A percentile compares a stretch with the other conserved stretches of the same genome.
phyloP scores from a whole-genome alignment of 1,140 invertebrate species.

The Metopolophium dirhodum region DNA sequence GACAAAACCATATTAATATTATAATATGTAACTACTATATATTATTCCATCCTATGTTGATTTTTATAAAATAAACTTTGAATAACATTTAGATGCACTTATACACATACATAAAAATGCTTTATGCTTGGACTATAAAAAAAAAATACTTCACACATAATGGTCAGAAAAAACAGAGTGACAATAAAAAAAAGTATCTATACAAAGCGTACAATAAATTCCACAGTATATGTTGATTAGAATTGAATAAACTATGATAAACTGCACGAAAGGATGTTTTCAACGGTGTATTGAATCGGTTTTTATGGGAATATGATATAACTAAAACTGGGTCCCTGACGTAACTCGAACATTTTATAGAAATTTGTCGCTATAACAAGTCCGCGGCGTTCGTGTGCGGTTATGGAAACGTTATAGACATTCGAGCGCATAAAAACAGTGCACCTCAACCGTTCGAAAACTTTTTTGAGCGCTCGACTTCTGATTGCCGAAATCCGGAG shows the following conservation, averaged over 20 bases:
- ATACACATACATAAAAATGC: not conserved
- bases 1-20: not conserved
- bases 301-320: conserved; percentile 25
- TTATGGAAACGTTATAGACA: not conserved
- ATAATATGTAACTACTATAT: not conserved
- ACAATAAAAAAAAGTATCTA: not conserved
- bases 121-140: not conserved
- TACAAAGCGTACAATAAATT: not conserved
- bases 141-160: not conserved
- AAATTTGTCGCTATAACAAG: not conserved
- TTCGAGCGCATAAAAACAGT: not conserved
- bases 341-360: not conserved
- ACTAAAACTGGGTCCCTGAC: not conserved
- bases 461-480: not conserved
- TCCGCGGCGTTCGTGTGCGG: not conserved
- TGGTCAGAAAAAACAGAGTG: not conserved
- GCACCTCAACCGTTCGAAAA: not conserved
- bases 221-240: not conserved
- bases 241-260: not conserved
- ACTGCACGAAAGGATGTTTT: not conserved
- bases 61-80: not conserved
- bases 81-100: not conserved
- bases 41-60: not conserved
- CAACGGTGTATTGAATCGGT: conserved; percentile 21
- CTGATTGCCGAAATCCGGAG: not conserved